Conservation (phyloP, 2,113 vertebrate genomes). For the Mormyrus lacerda region DNA sequence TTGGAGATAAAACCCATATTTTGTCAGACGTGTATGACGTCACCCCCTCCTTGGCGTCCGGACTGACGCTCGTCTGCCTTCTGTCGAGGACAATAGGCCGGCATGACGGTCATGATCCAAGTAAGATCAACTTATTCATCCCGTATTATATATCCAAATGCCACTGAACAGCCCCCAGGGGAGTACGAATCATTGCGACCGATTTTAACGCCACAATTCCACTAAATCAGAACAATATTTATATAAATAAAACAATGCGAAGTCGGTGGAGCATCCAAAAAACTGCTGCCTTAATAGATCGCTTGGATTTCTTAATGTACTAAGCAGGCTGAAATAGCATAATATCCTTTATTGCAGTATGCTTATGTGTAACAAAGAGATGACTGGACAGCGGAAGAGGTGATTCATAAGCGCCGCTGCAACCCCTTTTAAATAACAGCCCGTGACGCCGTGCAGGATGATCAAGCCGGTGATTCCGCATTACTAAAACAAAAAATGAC, state of each 20-base stretch:
- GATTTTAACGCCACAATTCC: not conserved
- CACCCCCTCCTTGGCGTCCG: not conserved
- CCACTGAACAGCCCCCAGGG: not conserved
- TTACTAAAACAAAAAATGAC: not conserved
- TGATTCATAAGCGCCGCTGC: not conserved
- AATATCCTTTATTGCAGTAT: not conserved
- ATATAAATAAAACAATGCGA: not conserved
- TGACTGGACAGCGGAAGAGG: not conserved
- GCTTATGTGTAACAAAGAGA: not conserved
- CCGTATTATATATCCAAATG: not conserved
- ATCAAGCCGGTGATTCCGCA: not conserved
- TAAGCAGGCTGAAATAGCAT: not conserved
- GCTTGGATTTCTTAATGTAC: not conserved
- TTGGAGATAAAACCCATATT: not conserved
- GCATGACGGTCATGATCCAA: not conserved
- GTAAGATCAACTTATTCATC: not conserved
- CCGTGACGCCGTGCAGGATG: not conserved
- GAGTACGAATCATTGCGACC: not conserved
- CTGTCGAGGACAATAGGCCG: not conserved
- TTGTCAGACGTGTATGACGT: not conserved
- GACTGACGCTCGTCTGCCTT: not conserved
- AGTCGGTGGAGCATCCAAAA: not conserved
- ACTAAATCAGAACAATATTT: not conserved
- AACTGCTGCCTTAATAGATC: not conserved
- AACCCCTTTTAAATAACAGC: not conserved